Evolutionary conservation across 2,797 vertebrate genomes (phyloP).

Genomic region (Huso huso): DNA sequence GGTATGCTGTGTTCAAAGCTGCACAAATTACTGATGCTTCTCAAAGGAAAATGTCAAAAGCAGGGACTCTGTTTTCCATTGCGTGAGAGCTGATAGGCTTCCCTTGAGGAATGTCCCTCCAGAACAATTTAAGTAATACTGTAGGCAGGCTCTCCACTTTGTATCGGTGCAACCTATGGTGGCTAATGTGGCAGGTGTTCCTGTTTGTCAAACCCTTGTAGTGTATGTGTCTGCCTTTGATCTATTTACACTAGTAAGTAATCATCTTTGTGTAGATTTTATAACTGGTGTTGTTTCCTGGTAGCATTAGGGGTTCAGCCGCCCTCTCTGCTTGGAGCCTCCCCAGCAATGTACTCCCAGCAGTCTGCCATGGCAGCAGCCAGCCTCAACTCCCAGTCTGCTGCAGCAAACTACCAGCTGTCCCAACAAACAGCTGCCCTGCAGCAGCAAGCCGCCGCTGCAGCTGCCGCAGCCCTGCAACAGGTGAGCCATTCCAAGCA

Average conservation of each 20-base stretch:
- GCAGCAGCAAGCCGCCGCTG: constrained; percentile 93
- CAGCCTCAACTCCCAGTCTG: constrained; percentile 83
- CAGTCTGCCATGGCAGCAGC: constrained; percentile 91
- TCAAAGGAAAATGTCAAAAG: no score
- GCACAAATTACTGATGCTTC: no score
- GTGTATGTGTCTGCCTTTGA: not conserved
- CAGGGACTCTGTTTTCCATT: no score
- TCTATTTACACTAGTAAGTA: no score
- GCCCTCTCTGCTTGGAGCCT: constrained; percentile 92
- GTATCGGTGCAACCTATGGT: no score
- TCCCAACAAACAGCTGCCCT: constrained; percentile 87
- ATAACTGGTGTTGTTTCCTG: constrained; percentile 23
- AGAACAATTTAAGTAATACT: no score
- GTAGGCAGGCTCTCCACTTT: no score
- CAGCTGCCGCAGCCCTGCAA: constrained; percentile 83
- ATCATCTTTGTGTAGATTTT: not conserved
- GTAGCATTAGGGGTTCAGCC: constrained; percentile 91
- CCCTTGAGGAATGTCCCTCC: no score
- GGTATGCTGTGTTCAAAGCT: no score
- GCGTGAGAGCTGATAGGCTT: no score
- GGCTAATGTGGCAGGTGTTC: no score
- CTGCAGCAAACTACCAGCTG: constrained; percentile 85
- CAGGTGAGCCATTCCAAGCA: constrained; percentile 63
- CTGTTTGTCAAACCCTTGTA: not conserved
- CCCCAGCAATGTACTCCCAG: constrained; percentile 92